Evolutionary conservation across 2,888 invertebrate genomes (phyloP), one percentile per base, ranked within the genome.

Genomic region (Caenorhabditis japonica): DNA sequence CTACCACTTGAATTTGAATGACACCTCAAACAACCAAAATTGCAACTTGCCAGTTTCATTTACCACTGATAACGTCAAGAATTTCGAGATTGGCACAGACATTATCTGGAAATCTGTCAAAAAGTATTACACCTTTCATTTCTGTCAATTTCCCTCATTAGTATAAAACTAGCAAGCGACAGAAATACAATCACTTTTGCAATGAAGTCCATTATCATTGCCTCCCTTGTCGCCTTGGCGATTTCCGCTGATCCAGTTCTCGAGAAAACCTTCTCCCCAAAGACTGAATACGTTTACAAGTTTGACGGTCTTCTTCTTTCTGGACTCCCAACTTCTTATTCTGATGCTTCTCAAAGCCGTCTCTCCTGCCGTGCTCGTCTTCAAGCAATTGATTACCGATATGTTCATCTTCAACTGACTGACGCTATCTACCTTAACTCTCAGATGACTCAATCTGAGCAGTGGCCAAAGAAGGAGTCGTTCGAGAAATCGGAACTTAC

Each of bases 401-500:
- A 61, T 34, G 43, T 70, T 46, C 62, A 64, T 33, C 41, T 77
- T 23, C 61, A 64, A 47, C 36, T 77, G 55, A 62, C 46, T 27
- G 46, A 77, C n/a, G 19, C 68, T 41, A 30, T 30, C 12, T 34
- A 66, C 33, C 36, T 71, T 15, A 53, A 71, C 43, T 41, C 68
- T 19, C 58, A 68, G n/a, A 0, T 41, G 8, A 58, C 59, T 46
- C 52, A 72, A 47, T 19, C 66, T 21, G 64, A 72, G 56, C 51
- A 58, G 44, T 51, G 43, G 66, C 49, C 56, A 49, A 68, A 68
- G 49, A 51, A 58, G 36, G 58, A 72, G 7, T 43, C 70, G 23
- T 73, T 82, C 64, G 84, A 84, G 55, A 34, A 75, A 38, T 68
- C 70, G 13, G 68, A 74, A 36, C 41, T 82, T 5, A 46, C 62